Conservation (phyloP, 2,888 invertebrate genomes). For the Acronicta psi region DNA sequence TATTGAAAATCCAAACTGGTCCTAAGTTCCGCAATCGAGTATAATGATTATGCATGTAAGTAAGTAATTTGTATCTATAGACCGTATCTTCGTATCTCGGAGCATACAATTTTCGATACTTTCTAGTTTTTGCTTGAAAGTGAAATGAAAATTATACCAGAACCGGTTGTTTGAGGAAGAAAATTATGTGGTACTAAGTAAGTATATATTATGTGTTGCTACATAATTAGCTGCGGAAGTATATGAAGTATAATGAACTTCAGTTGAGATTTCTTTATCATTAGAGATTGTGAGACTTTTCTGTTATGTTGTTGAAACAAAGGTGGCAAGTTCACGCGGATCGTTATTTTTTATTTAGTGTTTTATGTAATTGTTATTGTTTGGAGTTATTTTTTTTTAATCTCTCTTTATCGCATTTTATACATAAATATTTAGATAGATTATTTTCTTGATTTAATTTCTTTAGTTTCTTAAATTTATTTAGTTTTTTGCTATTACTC, state of each 20-base stretch:
- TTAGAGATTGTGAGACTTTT: conserved; percentile 2
- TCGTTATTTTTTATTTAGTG: not conserved
- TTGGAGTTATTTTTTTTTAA: no score
- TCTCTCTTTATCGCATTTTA: no score
- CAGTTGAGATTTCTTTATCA: conserved; percentile 13
- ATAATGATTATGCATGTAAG: conserved; percentile 37
- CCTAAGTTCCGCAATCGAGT: conserved; percentile 5
- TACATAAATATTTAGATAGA: no score
- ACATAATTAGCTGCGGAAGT: conserved; percentile 35
- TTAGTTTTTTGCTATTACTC: no score
- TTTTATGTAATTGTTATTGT: no score
- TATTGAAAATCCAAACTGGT: no score
- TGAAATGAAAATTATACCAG: conserved; percentile 50
- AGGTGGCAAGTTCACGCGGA: not conserved
- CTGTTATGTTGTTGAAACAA: not conserved
- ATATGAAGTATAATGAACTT: conserved; percentile 29
- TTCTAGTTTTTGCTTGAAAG: conserved; percentile 65
- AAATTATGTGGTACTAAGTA: conserved; percentile 42
- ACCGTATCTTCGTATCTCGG: conserved; percentile 52
- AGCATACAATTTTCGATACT: conserved; percentile 61
- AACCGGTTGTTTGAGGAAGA: conserved; percentile 39
- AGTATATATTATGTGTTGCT: conserved; percentile 14
- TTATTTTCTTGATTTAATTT: no score
- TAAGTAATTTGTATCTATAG: conserved; percentile 50
- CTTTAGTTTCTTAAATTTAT: no score